phyloP scores from a whole-genome alignment of 2,113 vertebrate genomes.

The Sebastes schlegelii region DNA sequence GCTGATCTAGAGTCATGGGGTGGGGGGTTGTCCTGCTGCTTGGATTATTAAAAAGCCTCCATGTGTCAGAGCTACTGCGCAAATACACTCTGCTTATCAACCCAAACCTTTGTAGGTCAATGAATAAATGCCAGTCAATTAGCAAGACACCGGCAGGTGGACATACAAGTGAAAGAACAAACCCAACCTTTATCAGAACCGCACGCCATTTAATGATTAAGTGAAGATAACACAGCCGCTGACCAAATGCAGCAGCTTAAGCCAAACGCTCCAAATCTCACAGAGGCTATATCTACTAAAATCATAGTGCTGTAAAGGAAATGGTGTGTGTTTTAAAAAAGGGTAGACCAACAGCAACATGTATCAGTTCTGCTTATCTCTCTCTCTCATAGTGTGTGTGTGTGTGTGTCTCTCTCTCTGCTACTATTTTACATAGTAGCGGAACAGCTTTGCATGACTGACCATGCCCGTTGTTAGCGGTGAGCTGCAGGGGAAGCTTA shows the following conservation, averaged over 20 bases:
- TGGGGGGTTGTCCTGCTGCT: not conserved
- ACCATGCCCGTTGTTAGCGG: slow-evolving; percentile 45
- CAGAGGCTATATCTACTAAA: not conserved
- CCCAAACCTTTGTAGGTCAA: slow-evolving; percentile 37
- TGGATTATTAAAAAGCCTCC: slow-evolving; percentile 34
- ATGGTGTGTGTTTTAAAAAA: slow-evolving; percentile 38
- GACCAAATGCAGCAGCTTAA: slow-evolving; percentile 10
- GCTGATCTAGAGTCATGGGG: slow-evolving; percentile 17
- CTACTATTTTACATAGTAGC: slow-evolving; percentile 72
- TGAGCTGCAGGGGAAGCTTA: slow-evolving; percentile 21
- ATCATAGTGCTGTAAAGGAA: slow-evolving; percentile 14
- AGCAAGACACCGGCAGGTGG: slow-evolving; percentile 36
- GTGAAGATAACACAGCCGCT: slow-evolving; percentile 11
- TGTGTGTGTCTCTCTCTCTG: slow-evolving; percentile 4
- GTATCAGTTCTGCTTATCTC: slow-evolving; percentile 39
- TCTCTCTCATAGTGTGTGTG: not conserved
- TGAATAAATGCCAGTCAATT: slow-evolving; percentile 50
- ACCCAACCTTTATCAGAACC: not conserved
- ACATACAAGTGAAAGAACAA: slow-evolving; percentile 22
- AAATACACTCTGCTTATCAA: slow-evolving; percentile 55
- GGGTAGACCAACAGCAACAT: not conserved
- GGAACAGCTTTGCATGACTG: slow-evolving; percentile 74
- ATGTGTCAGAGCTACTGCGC: slow-evolving; percentile 4
- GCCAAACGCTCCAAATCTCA: not conserved
- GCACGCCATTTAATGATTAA: slow-evolving; percentile 18